These are phyloP conservation scores for Erythrocebus patas DNA, from an alignment of 2,113 vertebrate genomes.

Conservation along the genomic window DNA sequence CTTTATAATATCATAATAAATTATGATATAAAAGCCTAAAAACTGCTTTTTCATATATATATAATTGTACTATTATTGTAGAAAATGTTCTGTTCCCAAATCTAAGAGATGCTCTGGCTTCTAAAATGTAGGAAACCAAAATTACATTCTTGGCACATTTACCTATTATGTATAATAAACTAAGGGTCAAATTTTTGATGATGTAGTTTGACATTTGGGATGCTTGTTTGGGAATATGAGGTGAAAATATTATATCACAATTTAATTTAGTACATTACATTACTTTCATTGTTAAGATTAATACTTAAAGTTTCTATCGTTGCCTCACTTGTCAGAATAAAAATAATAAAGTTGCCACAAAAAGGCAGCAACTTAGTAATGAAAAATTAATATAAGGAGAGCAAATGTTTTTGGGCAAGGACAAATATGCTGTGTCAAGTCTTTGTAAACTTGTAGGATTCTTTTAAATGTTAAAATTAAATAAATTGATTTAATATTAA, in stretches of 20 bases:
- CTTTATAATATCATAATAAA: not conserved
- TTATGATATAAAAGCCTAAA: not conserved
- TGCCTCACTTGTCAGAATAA: not conserved
- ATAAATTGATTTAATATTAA: not conserved
- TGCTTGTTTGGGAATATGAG: not conserved
- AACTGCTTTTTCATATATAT: not conserved
- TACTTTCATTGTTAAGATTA: conserved; percentile 31
- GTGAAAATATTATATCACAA: conserved; percentile 29
- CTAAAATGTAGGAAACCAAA: not conserved
- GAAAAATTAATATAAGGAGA: not conserved
- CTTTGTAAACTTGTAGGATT: not conserved
- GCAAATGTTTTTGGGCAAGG: not conserved
- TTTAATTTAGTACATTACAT: not conserved
- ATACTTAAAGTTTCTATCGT: conserved; percentile 1
- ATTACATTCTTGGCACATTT: conserved; percentile 40
- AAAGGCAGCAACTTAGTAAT: not conserved
- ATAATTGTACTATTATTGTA: not conserved
- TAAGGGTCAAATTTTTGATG: not conserved
- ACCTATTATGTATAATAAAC: conserved; percentile 35
- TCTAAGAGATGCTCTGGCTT: not conserved
- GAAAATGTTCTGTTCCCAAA: conserved; percentile 31
- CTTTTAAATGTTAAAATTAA: not conserved
- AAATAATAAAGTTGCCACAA: conserved; percentile 28
- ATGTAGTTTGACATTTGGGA: not conserved
- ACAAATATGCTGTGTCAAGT: conserved; percentile 9